Percentiles rank a stretch among this genome's conserved stretches.
Conservation (phyloP, 2,888 invertebrate species). For the Antitype chi region DNA sequence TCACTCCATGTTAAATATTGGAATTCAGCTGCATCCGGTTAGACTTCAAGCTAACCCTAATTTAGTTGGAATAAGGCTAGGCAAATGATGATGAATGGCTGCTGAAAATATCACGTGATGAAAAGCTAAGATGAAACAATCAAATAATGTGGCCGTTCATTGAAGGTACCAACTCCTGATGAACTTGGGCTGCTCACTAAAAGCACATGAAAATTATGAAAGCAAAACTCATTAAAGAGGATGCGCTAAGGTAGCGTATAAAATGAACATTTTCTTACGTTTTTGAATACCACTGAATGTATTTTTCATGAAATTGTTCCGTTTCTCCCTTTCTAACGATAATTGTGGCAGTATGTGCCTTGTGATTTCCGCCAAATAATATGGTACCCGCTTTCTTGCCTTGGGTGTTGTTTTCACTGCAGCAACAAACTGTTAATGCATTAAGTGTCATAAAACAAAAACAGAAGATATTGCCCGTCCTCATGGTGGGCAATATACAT, state of each 20-base stretch:
- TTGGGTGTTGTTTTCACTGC: neutral
- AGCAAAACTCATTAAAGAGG: neutral
- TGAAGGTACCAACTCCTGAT: neutral
- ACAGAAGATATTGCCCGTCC: conserved; percentile 19
- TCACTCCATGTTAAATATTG: too few relatives aligned
- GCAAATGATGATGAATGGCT: neutral
- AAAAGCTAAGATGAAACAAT: neutral
- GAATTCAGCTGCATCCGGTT: too few relatives aligned
- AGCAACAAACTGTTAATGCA: conserved; percentile 10
- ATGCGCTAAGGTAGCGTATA: too few relatives aligned
- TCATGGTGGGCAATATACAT: neutral
- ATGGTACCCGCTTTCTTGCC: too few relatives aligned
- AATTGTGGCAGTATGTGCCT: neutral
- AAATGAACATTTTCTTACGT: too few relatives aligned
- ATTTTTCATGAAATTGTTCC: too few relatives aligned
- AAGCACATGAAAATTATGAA: neutral
- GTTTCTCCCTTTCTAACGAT: neutral
- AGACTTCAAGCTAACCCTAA: too few relatives aligned
- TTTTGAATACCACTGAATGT: too few relatives aligned
- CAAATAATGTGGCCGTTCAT: neutral
- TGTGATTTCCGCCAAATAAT: neutral
- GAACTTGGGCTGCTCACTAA: neutral
- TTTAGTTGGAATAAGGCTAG: too few relatives aligned
- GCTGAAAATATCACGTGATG: neutral
- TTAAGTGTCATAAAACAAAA: conserved; percentile 16